These are phyloP conservation scores for Carpatolechia fugitivella DNA, from an alignment of 2,888 invertebrate species.

Conservation along the genomic window DNA sequence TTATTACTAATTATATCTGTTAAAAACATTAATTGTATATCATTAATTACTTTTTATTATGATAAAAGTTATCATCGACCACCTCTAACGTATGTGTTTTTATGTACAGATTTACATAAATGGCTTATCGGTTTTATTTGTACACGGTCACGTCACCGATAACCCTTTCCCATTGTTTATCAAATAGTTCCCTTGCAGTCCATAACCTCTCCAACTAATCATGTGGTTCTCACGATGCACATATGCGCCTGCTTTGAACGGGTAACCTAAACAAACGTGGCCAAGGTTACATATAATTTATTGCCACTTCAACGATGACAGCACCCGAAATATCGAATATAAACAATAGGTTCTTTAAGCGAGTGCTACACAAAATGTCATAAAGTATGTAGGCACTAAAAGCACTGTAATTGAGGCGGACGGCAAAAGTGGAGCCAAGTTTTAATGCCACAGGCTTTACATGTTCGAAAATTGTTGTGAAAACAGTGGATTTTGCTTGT, in stretches of 20 bases:
- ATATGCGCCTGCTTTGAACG: conserved; percentile 53
- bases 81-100: no score
- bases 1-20: no score
- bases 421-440: conserved; percentile 36
- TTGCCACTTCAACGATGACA: conserved; percentile 67
- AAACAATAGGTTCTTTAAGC: conserved; percentile 55
- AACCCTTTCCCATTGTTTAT: conserved; percentile 15
- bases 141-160: neutral
- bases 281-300: conserved; percentile 76
- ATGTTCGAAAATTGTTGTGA: conserved; percentile 18
- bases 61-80: no score
- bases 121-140: neutral
- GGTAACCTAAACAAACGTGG: conserved; percentile 67
- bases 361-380: conserved; percentile 28
- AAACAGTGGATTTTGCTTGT: conserved; percentile 14
- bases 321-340: conserved; percentile 49
- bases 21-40: no score
- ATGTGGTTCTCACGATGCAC: conserved; percentile 65
- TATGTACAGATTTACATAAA: neutral
- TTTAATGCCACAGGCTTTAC: conserved; percentile 31
- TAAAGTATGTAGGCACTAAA: conserved; percentile 29
- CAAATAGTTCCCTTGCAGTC: conserved; percentile 19
- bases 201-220: conserved; percentile 34
- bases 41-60: no score
- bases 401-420: conserved; percentile 35